phyloP scores from a whole-genome alignment of 2,888 invertebrate genomes.

The Folsomia candida region DNA sequence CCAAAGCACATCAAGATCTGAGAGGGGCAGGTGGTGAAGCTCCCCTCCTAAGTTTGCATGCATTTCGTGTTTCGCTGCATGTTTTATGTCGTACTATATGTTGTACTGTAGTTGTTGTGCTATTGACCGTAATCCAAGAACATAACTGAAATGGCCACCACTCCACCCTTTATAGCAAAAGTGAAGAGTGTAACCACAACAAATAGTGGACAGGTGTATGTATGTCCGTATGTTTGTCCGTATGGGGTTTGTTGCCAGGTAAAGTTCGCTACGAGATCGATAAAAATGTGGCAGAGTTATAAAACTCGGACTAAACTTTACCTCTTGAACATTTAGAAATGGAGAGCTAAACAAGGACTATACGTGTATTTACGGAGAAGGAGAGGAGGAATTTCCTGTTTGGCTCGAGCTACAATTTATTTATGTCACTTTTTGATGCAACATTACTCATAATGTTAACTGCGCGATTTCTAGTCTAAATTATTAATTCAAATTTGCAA shows the following conservation, averaged over 20 bases:
- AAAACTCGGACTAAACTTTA: not conserved
- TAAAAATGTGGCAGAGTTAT: not conserved
- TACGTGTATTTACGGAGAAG: no score
- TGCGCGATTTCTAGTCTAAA: not conserved
- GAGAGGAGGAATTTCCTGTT: not conserved
- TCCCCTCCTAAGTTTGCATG: no score
- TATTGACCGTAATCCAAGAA: not conserved
- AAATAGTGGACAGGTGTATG: not conserved
- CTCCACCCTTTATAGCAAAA: not conserved
- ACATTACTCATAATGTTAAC: not conserved
- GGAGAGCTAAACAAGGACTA: no score
- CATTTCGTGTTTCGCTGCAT: not conserved
- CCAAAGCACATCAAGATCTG: no score
- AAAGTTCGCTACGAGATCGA: slow-evolving; percentile 1
- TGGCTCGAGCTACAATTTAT: not conserved
- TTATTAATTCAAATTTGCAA: not conserved
- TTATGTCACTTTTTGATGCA: not conserved
- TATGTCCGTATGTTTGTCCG: not conserved
- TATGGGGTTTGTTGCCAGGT: not conserved
- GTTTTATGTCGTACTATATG: not conserved
- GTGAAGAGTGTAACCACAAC: not conserved
- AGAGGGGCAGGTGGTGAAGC: no score
- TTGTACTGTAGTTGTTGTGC: no score
- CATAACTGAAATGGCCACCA: not conserved
- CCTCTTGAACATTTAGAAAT: not conserved